Evolutionary conservation across 2,113 vertebrate species (phyloP), one percentile per base, ranked within the genome.

Genomic region (Oceanodroma tethys): DNA sequence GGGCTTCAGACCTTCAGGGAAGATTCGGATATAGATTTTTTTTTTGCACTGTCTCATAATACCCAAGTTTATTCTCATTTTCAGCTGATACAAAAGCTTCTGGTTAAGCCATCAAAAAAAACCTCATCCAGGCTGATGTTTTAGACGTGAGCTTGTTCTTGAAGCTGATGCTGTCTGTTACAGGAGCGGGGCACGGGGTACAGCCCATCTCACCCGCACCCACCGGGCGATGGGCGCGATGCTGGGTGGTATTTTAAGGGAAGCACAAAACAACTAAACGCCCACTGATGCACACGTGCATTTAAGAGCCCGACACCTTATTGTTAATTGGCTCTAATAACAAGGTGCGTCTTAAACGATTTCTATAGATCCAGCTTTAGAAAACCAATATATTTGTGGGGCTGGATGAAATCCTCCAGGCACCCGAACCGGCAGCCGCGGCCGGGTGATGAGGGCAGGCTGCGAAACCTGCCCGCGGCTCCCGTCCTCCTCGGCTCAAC

Each of bases 141-240:
- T 71, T 13, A 45, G 56, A 6, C 22, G 9, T 0, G 9, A 60
- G 30, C 6, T 40, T 11, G 45, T 12, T 66, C 18, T 19, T 16
- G 25, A 59, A 45, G 65, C 52, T 10, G 60, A 26, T 12, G 60
- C 38, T 42, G 55, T 2, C 58, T 12, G 17, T 4, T 9, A 27
- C 10, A 15, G 11, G 30, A 62, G 26, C 2, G 2, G 48, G 74
- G 20, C 17, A n/a, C 0, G 2, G 56, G 58, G 16, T 11, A 18
- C 13, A 13, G 26, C 66, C 68, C 22, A 4, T 4, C 38, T 22
- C 22, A 2, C 26, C 65, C 1, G 8, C 11, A 19, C 43, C 15
- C 34, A 16, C 36, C 1, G 0, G 27, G 16, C 3, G 1, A 19
- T 6, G 17, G 27, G 16, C 0, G 2, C 2, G 25, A 27, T 26